Evolutionary conservation across 2,797 vertebrate genomes (phyloP).

Genomic region (Spheniscus humboldti): DNA sequence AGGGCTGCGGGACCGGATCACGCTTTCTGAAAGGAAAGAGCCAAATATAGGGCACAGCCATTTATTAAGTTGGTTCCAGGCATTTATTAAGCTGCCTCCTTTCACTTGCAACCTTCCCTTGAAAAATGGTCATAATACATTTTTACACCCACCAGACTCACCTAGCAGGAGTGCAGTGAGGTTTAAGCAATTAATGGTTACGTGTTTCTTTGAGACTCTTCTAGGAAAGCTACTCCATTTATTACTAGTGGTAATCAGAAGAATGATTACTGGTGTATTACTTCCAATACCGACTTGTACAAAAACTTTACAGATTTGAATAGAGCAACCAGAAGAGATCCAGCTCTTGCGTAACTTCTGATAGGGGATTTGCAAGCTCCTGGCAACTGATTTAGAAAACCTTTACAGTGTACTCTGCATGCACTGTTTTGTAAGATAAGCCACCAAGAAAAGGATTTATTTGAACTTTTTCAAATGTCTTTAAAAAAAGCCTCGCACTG

Average conservation of each 20-base stretch:
- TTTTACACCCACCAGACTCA: neutral
- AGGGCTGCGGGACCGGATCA: neutral
- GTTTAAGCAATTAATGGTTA: neutral
- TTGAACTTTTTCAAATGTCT: neutral
- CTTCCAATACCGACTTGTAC: neutral
- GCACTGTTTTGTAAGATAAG: neutral
- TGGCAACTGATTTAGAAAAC: neutral
- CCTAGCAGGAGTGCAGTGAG: neutral
- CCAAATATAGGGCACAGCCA: neutral
- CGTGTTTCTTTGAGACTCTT: neutral
- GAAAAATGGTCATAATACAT: neutral
- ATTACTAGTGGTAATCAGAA: neutral
- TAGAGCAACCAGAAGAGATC: neutral
- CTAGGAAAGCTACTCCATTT: neutral
- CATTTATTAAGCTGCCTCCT: neutral
- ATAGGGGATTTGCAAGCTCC: constrained; percentile 11
- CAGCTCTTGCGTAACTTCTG: neutral
- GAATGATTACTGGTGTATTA: neutral
- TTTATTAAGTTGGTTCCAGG: neutral
- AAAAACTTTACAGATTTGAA: neutral
- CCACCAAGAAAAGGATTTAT: neutral
- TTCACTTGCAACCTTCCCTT: neutral
- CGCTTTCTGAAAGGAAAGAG: neutral
- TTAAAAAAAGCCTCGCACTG: neutral
- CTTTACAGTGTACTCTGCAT: neutral